phyloP scores from a whole-genome alignment of 1,140 invertebrate species.

The Reticulitermes speratus region DNA sequence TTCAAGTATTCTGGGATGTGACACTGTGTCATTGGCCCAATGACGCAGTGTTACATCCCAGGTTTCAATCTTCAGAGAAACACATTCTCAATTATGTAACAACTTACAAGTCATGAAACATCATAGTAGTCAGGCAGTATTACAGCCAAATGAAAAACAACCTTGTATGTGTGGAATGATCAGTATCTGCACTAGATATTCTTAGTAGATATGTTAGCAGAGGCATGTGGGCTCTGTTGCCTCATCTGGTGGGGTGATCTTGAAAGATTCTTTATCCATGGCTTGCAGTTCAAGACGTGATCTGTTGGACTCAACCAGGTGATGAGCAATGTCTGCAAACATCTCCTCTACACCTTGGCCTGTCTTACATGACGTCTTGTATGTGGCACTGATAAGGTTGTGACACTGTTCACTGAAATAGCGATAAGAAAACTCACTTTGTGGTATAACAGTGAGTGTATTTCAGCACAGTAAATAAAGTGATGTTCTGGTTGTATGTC shows the following conservation, averaged over 20 bases:
- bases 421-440: constrained; percentile 31
- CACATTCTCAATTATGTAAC: too few species aligned
- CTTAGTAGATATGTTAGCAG: constrained; percentile 50
- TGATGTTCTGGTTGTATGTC: too few species aligned
- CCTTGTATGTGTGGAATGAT: neutral
- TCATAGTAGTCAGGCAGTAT: too few species aligned
- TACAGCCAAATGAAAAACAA: neutral
- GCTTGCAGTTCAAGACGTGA: constrained; percentile 80
- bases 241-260: constrained; percentile 63
- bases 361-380: constrained; percentile 89
- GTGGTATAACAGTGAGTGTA: too few species aligned
- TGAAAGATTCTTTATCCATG: constrained; percentile 74
- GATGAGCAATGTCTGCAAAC: constrained; percentile 83
- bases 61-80: too few species aligned
- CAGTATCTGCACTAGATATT: neutral
- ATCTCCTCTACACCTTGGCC: constrained; percentile 85
- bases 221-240: constrained; percentile 62
- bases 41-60: too few species aligned
- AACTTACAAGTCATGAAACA: too few species aligned
- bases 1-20: too few species aligned
- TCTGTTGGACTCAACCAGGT: constrained; percentile 72
- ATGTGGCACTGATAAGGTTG: constrained; percentile 82
- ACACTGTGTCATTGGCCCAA: too few species aligned
- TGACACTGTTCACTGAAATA: constrained; percentile 83
- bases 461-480: too few species aligned